Base-by-base conservation (phyloP, 2,797 vertebrate species). In the Pristis pectinata region DNA sequence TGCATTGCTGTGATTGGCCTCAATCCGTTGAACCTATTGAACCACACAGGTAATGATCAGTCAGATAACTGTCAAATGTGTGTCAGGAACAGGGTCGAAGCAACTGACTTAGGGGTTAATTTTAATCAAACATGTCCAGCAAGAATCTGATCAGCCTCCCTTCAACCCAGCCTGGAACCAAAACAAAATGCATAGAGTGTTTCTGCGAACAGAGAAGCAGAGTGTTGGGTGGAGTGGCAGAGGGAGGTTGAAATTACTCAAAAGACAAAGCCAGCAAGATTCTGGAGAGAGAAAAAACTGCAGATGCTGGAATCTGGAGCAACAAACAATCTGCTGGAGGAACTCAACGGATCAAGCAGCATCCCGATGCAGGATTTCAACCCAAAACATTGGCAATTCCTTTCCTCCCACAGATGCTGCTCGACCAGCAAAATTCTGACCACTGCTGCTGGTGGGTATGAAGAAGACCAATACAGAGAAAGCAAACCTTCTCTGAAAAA, bases 401-500 rank as follows among this genome's bases (percentile, higher is more conserved):
- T 49, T 49, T 49, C 49, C 49, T 1, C 49, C 49, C 49, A 49
- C 49, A 49, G 49, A 49, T 49, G 3, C 49, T 49, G 49, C 49
- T 49, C 49, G 49, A 49, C 49, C 49, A 49, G 49, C 49, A 49
- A 49, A 49, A 49, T 49, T 49, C 61, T 15, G 15, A 64, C 15
- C 61, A 64, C 61, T 64, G 9, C 61, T 10, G 61, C 61, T 64
- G 61, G 61, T 64, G 53, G 30, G 11, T 34, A 34, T 13, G 11
- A 15, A 59, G 30, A 87, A 17, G 1, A 59, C 4, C 4, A 85
- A 87, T 0, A 11, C 9, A 13, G 30, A 27, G 59, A 87, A 83
- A 15, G 9, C 59, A 59, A 87, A n/a, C 11, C 17, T 59, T 0
- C 67, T 95, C 95, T 95, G 95, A 95, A 95, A 95, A 95, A 96